A percentile compares a stretch with the other conserved stretches of the same genome.
Conservation (phyloP, 92 coral and sea anemone genomes). For the Porites rus region DNA sequence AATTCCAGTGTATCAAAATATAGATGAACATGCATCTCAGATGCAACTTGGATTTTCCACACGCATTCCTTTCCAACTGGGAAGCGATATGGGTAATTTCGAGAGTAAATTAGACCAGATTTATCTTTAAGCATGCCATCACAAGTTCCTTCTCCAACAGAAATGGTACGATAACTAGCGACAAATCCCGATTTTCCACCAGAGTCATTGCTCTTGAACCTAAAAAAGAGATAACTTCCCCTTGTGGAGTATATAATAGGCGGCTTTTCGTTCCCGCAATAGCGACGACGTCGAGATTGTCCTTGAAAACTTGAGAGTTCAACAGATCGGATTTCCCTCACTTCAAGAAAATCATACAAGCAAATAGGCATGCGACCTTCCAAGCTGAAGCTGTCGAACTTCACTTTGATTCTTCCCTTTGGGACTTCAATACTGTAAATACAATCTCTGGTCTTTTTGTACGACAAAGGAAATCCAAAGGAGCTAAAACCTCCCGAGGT, state of each 20-base stretch:
- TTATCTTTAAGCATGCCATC: constrained; percentile 55
- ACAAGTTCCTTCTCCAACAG: constrained; percentile 85
- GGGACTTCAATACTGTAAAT: constrained; percentile 90
- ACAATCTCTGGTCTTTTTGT: constrained; percentile 73
- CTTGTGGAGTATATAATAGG: constrained; percentile 82
- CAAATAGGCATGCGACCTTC: constrained; percentile 83
- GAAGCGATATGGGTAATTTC: constrained; percentile 82
- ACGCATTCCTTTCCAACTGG: constrained; percentile 80
- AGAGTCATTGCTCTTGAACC: constrained; percentile 73
- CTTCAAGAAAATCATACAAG: constrained; percentile 77
- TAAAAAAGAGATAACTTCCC: constrained; percentile 78
- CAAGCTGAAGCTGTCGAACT: constrained; percentile 77
- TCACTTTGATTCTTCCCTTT: constrained; percentile 84
- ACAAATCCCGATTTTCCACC: constrained; percentile 67
- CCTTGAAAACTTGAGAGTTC: constrained; percentile 61
- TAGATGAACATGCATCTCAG: constrained; percentile 70
- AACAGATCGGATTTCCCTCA: constrained; percentile 78
- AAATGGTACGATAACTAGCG: constrained; percentile 78
- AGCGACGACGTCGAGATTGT: constrained; percentile 53
- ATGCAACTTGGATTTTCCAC: constrained; percentile 92
- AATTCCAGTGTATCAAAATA: constrained; percentile 86
- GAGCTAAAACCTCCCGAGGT: constrained; percentile 76
- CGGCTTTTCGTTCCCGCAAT: constrained; percentile 87
- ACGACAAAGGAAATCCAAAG: constrained; percentile 72
- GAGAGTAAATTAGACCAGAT: constrained; percentile 82